Percentiles rank a stretch among this genome's conserved stretches.
Evolutionary conservation across 2,113 vertebrate species (phyloP).

Genomic region (Neotoma lepida): DNA sequence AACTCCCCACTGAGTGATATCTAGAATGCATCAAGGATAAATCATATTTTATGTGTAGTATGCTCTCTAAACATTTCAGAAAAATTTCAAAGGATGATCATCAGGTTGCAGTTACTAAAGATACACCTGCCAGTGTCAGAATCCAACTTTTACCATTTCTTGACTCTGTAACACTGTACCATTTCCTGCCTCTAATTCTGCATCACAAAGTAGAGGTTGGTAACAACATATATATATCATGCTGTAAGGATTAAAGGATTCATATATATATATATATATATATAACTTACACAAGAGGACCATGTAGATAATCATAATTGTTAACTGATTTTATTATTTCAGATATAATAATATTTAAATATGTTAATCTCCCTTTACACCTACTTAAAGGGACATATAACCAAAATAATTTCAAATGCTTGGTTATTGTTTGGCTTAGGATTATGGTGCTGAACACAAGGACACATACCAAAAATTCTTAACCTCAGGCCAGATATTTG

Average conservation of each 20-base stretch:
- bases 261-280: neutral
- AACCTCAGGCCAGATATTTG: conserved; percentile 5
- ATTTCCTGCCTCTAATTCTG: neutral
- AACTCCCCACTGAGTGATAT: neutral
- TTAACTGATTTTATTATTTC: conserved; percentile 17
- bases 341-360: conserved; percentile 1
- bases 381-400: neutral
- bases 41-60: neutral
- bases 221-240: neutral
- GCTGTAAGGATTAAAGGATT: neutral
- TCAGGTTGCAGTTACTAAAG: neutral
- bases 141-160: neutral
- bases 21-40: neutral
- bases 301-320: neutral
- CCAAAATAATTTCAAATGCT: conserved; percentile 31
- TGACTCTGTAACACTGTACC: neutral
- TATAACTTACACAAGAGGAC: neutral
- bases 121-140: neutral
- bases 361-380: neutral
- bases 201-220: neutral
- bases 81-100: neutral
- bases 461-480: neutral
- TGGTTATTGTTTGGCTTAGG: conserved; percentile 13
- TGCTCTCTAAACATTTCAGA: neutral
- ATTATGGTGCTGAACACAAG: neutral